phyloP scores from a whole-genome alignment of 2,888 invertebrate species.

The Kuschelorhynchus macadamiae region DNA sequence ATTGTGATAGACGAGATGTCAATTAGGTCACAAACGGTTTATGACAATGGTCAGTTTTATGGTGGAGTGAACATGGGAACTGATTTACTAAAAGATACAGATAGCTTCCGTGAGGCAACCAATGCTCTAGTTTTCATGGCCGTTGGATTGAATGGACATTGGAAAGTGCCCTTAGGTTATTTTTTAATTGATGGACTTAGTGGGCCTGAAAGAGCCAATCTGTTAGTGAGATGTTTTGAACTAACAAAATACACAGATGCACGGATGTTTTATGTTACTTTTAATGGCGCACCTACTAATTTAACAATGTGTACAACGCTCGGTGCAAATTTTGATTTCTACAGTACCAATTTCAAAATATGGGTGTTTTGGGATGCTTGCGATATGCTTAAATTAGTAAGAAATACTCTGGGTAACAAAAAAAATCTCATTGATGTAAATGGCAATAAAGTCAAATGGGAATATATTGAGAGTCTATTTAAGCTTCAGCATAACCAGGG shows the following conservation, averaged over 20 bases:
- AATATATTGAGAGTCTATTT: conserved; percentile 11
- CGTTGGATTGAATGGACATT: conserved; percentile 45
- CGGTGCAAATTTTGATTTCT: conserved; percentile 23
- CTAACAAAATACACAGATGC: conserved; percentile 34
- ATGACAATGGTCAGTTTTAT: conserved; percentile 24
- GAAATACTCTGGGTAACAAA: conserved; percentile 54
- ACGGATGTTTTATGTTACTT: conserved; percentile 45
- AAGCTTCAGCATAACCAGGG: conserved; percentile 18
- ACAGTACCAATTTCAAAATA: conserved; percentile 4
- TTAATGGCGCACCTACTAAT: conserved; percentile 46
- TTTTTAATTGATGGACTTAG: conserved; percentile 51
- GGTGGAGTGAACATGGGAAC: conserved; percentile 35
- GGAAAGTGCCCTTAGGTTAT: conserved; percentile 43
- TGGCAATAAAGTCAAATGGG: conserved; percentile 7
- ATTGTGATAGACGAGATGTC: conserved; percentile 31
- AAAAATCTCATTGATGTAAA: conserved; percentile 33
- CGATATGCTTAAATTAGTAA: conserved; percentile 57
- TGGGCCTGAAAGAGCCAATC: conserved; percentile 38
- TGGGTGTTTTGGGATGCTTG: conserved; percentile 40
- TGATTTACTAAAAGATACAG: conserved; percentile 2
- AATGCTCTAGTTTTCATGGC: conserved; percentile 48
- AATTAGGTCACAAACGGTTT: conserved; percentile 25
- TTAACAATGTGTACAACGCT: conserved; percentile 42
- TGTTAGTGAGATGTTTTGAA: conserved; percentile 10
- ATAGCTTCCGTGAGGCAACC: background rate